Base-by-base conservation (phyloP, 2,113 vertebrate species). In the Rhea pennata region DNA sequence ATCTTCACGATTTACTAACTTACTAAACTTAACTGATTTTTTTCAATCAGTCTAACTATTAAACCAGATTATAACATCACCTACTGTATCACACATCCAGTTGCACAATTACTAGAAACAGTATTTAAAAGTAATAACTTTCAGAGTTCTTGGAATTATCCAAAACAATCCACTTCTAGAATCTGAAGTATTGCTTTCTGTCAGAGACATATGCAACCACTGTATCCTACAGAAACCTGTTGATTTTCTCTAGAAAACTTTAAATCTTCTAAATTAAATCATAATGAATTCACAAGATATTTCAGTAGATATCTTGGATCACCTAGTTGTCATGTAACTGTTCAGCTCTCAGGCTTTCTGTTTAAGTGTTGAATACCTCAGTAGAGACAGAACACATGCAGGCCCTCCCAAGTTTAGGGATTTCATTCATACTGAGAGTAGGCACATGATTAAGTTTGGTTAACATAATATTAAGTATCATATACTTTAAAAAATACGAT, bases 241-340 rank as follows among this genome's bases (percentile, higher is more conserved):
- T 44, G 27, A 46, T 46, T 46, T 46, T 36, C 10, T 36, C 59
- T 44, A 44, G 42, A 44, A 44, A 44, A 44, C 42, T 65, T 19
- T 20, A 36, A 56, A 54, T 33, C 33, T 39, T 33, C 42, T 26
- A 82, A 84, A 85, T 42, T 66, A 13, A 13, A 66, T 61, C 51
- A 61, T 26, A 82, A 78, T 44, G 20, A 93, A 82, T 75, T 46
- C 27, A 66, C 16, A 92, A 46, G 39, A 78, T 46, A 46, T 78
- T 85, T 90, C 29, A 67, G 87, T 84, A 93, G 24, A 31, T 50
- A 54, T 48, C 73, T 76, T 65, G 79, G 67, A 36, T 66, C 50
- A 91, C 31, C 54, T 87, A 90, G 78, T 48, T 77, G 59, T 80
- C 54, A 81, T 87, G 88, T 78, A 81, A 62, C 74, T 94, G 74